Conservation (phyloP, 2,113 vertebrate genomes). For the Alouatta palliata region DNA sequence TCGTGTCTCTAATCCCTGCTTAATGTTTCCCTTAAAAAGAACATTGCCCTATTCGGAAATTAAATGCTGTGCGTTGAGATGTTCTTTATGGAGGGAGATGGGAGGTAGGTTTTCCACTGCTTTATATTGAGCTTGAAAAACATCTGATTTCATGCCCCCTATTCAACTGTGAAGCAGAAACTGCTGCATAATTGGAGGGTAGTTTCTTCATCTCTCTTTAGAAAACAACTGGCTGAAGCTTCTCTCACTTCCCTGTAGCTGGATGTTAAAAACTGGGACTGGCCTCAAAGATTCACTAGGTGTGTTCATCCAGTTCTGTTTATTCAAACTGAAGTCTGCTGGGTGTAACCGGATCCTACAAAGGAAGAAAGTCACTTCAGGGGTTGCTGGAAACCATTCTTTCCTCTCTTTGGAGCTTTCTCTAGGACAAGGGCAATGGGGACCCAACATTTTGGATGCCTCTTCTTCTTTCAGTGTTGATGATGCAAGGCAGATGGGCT, state of each 20-base stretch:
- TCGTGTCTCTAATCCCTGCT: conserved; percentile 75
- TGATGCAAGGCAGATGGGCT: neutral
- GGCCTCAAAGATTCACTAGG: conserved; percentile 36
- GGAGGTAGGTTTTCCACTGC: conserved; percentile 72
- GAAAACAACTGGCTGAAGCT: neutral
- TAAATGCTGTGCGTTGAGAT: conserved; percentile 67
- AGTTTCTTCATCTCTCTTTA: conserved; percentile 66
- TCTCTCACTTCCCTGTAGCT: neutral
- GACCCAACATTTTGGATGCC: neutral
- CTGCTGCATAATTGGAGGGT: conserved; percentile 63
- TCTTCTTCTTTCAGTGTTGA: neutral
- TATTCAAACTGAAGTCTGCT: neutral
- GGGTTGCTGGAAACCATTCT: neutral
- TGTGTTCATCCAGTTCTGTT: conserved; percentile 21
- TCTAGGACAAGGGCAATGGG: neutral
- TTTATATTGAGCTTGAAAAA: conserved; percentile 77
- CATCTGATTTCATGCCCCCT: conserved; percentile 76
- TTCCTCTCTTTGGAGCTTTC: neutral
- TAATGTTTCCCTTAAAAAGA: conserved; percentile 80
- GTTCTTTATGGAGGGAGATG: conserved; percentile 71
- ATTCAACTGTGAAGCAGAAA: conserved; percentile 56
- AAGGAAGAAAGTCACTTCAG: neutral
- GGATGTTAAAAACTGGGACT: neutral
- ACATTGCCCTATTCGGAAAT: conserved; percentile 73
- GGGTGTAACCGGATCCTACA: conserved; percentile 1